Base-by-base conservation (phyloP, 2,113 vertebrate genomes). In the Setophaga coronata region DNA sequence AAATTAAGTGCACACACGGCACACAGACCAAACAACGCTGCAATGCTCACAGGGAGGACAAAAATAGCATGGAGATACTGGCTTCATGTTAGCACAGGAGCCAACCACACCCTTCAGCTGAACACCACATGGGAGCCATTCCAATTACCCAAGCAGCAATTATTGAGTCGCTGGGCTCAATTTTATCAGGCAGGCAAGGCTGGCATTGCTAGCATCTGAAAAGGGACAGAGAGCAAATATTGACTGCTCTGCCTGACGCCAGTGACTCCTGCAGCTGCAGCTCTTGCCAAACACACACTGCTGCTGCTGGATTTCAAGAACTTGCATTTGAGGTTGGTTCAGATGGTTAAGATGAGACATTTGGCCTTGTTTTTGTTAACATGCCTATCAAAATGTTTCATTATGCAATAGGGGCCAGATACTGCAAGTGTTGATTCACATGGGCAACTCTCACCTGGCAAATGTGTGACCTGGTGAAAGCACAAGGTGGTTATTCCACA, bases 81-180 rank as follows among this genome's bases (percentile, higher is more conserved):
- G 18, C 53, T 92, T 88, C 96, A 3, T 85, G 97, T 95, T 89
- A 82, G 96, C 94, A 97, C 97, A 95, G 13, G 84, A 94, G 81
- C 19, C 47, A 92, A n/a, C 96, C 97, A 76, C 97, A 76, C 98
- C 98, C 97, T 91, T 64, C 6, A 20, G 61, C 34, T 72, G 86
- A 95, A 82, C 64, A 86, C 24, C 57, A 9, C 19, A 54, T 14
- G 16, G 83, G 93, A 89, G 76, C 74, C 54, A 24, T 70, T 96
- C 96, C 89, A 89, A 57, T 71, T 92, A 48, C 77, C 67, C 94
- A 89, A 51, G 2, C 1, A 88, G 93, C 21, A 56, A 86, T 82
- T 74, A 80, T 34, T 62, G 91, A 85, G 87, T 70, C 10, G 43
- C 82, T 73, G 58, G 2, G 10, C 78, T 91, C 29, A 57, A 34